Evolutionary conservation across 2,797 vertebrate genomes (phyloP).

Genomic region (Paguma larvata): DNA sequence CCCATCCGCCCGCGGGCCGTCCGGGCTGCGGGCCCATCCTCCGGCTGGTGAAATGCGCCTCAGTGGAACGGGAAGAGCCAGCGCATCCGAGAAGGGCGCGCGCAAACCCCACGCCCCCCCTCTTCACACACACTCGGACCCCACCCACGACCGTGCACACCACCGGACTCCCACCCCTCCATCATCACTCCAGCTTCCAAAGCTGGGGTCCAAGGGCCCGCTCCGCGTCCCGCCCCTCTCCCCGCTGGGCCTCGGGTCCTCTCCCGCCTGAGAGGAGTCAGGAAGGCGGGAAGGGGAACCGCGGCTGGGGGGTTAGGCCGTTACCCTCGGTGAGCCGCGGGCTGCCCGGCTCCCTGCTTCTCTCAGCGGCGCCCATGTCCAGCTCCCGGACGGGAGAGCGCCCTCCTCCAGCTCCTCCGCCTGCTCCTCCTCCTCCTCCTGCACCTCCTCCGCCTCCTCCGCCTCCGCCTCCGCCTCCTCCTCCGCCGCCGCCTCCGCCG

Average conservation of each 20-base stretch:
- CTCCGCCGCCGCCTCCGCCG: conserved; percentile 87
- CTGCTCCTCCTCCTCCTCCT: conserved; percentile 81
- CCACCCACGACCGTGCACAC: conserved; percentile 59
- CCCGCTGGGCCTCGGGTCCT: conserved; percentile 38
- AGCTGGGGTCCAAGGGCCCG: conserved; percentile 57
- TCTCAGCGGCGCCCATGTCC: conserved; percentile 94
- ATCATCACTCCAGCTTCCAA: not conserved
- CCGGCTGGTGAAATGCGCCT: not conserved
- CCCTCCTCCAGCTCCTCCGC: conserved; percentile 88
- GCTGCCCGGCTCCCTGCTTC: conserved; percentile 94
- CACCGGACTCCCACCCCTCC: not conserved
- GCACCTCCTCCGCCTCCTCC: conserved; percentile 82
- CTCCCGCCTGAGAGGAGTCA: conserved; percentile 25
- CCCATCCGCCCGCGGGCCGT: not conserved
- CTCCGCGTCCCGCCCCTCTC: not conserved
- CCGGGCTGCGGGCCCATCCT: not conserved
- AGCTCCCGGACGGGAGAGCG: conserved; percentile 94
- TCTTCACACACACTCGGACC: conserved; percentile 25
- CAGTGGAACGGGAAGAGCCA: not conserved
- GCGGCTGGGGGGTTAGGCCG: conserved; percentile 66
- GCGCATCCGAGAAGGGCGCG: conserved; percentile 14
- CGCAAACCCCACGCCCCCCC: not conserved
- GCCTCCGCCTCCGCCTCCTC: conserved; percentile 82
- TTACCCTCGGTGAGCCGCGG: conserved; percentile 97
- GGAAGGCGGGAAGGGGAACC: conserved; percentile 64